These are phyloP conservation scores for Coranthus polyacanthus DNA, from an alignment of 2,797 vertebrate species.

Conservation along the genomic window DNA sequence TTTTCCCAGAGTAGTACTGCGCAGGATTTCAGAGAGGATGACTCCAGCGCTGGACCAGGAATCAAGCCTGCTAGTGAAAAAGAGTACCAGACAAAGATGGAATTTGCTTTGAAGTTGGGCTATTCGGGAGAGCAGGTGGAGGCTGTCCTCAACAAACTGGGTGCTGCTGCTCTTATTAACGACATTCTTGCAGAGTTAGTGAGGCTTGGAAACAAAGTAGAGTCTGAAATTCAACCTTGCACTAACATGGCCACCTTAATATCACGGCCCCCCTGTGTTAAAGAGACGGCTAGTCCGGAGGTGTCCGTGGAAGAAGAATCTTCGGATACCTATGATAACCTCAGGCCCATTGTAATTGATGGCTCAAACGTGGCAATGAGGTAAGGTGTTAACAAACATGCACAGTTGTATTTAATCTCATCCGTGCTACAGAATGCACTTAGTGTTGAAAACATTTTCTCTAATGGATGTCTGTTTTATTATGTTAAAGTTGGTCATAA, in stretches of 20 bases:
- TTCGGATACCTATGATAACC: slow-evolving; percentile 91
- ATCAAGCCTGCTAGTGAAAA: slow-evolving; percentile 83
- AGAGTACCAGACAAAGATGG: slow-evolving; percentile 97
- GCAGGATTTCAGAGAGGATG: slow-evolving; percentile 88
- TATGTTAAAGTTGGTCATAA: slow-evolving; percentile 18
- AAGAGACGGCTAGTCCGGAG: slow-evolving; percentile 92
- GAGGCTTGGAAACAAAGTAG: slow-evolving; percentile 94
- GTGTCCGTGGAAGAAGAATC: slow-evolving; percentile 94
- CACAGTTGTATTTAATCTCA: neutral
- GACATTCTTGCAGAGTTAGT: slow-evolving; percentile 96
- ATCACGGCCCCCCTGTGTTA: slow-evolving; percentile 85
- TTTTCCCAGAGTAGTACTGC: slow-evolving; percentile 95
- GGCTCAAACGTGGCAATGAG: slow-evolving; percentile 99
- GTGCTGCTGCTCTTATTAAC: slow-evolving; percentile 94
- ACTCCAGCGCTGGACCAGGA: slow-evolving; percentile 59
- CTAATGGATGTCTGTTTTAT: neutral
- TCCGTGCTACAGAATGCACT: neutral
- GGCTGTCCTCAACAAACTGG: slow-evolving; percentile 94
- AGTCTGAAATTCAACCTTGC: slow-evolving; percentile 88
- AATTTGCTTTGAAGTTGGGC: slow-evolving; percentile 97
- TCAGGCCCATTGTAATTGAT: slow-evolving; percentile 96
- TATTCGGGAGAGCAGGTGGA: slow-evolving; percentile 96
- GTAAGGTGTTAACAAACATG: slow-evolving; percentile 76
- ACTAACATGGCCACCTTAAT: slow-evolving; percentile 73
- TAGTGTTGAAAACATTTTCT: slow-evolving; percentile 6